phyloP scores from a whole-genome alignment of 2,113 vertebrate genomes.

The Vidua chalybeata region DNA sequence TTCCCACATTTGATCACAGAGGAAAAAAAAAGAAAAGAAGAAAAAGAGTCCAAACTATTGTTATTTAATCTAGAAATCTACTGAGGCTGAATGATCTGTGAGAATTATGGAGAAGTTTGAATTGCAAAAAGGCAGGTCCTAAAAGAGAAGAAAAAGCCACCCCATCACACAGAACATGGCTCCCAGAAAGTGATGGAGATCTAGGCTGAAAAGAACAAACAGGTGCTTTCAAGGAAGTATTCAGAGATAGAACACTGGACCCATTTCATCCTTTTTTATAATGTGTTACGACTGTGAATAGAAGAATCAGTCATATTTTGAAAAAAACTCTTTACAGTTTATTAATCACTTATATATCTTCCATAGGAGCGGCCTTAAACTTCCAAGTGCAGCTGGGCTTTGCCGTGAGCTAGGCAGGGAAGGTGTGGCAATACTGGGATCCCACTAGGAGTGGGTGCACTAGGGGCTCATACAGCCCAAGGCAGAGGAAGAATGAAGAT shows the following conservation, averaged over 20 bases:
- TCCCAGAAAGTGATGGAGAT: background rate
- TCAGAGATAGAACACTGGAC: background rate
- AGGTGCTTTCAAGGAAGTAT: background rate
- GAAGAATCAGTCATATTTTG: background rate
- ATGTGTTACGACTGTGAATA: background rate
- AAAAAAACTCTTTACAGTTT: background rate
- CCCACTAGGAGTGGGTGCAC: background rate
- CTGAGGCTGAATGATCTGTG: background rate
- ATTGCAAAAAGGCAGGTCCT: background rate
- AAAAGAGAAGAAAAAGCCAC: background rate
- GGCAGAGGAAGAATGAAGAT: background rate
- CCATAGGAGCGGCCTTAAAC: background rate
- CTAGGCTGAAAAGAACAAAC: background rate
- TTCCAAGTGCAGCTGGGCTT: background rate
- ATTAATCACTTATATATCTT: background rate
- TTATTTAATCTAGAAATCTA: background rate
- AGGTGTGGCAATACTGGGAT: background rate
- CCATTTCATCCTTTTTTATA: background rate
- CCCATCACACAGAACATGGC: background rate
- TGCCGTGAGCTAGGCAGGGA: accelerated
- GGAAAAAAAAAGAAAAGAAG: too few species aligned
- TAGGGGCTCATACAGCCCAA: background rate
- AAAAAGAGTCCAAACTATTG: background rate
- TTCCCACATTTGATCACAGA: background rate
- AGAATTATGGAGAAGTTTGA: background rate